Percentiles rank a stretch among this genome's conserved stretches.
Conservation (phyloP, 2,797 vertebrate species). For the Poeciliopsis infans region DNA sequence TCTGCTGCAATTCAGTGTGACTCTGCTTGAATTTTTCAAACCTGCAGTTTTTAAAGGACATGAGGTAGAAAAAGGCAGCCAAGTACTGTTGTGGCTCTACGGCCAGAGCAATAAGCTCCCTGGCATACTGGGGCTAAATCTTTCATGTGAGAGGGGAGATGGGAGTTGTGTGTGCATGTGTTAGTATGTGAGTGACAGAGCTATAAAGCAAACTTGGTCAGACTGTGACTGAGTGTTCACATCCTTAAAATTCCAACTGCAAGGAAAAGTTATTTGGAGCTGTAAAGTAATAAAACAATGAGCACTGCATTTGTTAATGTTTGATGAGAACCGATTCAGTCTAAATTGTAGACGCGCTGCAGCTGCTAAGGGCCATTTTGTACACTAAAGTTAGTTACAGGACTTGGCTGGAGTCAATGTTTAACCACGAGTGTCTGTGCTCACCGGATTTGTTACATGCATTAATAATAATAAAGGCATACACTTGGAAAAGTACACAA, state of each 20-base stretch:
- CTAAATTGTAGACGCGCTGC: constrained; percentile 12
- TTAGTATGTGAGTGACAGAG: neutral
- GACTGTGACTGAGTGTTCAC: constrained; percentile 15
- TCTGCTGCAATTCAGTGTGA: constrained; percentile 25
- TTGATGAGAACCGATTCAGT: constrained; percentile 32
- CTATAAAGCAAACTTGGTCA: constrained; percentile 8
- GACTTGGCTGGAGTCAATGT: constrained; percentile 61
- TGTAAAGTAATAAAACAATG: neutral
- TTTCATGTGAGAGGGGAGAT: constrained; percentile 49
- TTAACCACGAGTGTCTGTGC: constrained; percentile 55
- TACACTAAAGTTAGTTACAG: constrained; percentile 27
- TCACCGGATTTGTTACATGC: constrained; percentile 50
- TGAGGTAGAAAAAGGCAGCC: constrained; percentile 20
- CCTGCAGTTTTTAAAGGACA: constrained; percentile 23
- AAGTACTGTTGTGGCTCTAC: constrained; percentile 36
- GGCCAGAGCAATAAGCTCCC: constrained; percentile 50
- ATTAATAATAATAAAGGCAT: constrained; percentile 19
- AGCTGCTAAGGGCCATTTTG: constrained; percentile 1
- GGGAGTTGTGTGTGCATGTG: neutral
- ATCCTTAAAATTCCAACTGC: neutral
- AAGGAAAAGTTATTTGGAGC: neutral
- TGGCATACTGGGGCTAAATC: constrained; percentile 57
- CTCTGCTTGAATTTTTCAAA: constrained; percentile 57
- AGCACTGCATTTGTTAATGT: constrained; percentile 21
- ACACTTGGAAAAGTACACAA: constrained; percentile 27